Evolutionary conservation across 2,888 invertebrate genomes (phyloP), one percentile per base, ranked within the genome.

Genomic region (Eugnorisma glareosa): DNA sequence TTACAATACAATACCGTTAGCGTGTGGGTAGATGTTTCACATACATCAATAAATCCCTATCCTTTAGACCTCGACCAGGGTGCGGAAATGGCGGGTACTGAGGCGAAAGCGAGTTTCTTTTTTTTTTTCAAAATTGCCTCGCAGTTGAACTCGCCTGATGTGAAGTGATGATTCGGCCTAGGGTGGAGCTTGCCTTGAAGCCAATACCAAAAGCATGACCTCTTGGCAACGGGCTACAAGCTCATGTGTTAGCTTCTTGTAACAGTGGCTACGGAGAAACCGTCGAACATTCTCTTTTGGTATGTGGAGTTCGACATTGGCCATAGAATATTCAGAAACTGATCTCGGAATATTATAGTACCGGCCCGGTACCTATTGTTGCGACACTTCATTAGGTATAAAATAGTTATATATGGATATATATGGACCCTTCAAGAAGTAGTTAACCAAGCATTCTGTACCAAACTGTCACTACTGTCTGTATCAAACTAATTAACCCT

Each of bases 1-100:
- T 73, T 73, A 59, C 40, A 59, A 54, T 69, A 77, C 54, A 75
- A 77, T 45, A n/a, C 18, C 28, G 28, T 54, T 31, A 43, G 57
- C 24, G 28, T 3, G 79, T 72, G 59, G 57, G 79, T 79, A 79
- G 59, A 51, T 11, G 51, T 71, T 66, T 5, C 48, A 24, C 66
- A 48, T 66, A 79, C 21, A 79, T 43, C 18, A 72, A 66, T 72
- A 59, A 79, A 79, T 79, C 79, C 54, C 40, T 40, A 48, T n/a
- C n/a, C 15, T 11, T 72, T 15, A 63, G 28, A 8, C 51, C n/a
- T n/a, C 11, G n/a, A 54, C 0, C 11, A n/a, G 61, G 18, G 61
- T 77, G 24, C 6, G 24, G 6, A 43, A 18, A 10, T 13, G 10
- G 51, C n/a, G 35, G 51, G 5, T 31, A 11, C 6, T n/a, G 15